Evolutionary conservation across 2,888 invertebrate genomes (phyloP), one percentile per base, ranked within the genome.

Genomic region (Ephialtes manifestator): DNA sequence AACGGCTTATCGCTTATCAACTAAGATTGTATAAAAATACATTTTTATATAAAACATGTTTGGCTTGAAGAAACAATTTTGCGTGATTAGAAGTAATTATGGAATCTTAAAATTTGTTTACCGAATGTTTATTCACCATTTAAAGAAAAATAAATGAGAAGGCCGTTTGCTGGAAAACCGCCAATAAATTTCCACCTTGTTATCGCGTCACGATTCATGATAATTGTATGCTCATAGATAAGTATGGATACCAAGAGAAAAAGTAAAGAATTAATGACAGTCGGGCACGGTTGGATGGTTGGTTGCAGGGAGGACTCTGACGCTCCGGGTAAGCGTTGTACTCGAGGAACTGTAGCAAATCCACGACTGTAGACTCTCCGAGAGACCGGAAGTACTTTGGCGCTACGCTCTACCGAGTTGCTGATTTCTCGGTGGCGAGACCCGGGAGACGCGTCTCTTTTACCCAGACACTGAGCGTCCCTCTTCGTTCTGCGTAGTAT

Each of bases 341-440:
- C 83, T 74, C 79, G 46, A 20, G 18, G 55, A 86, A 85, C 78
- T 81, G 68, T 78, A 81, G 67, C 83, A 60, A 58, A 48, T 48
- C 67, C 24, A 68, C 58, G 46, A 71, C 63, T 68, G 63, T 74
- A 83, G 43, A 74, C 70, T 79, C 68, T 60, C 20, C 76, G 53
- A 86, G 81, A 81, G 81, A 86, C 81, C 86, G 86, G 84, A 85
- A 82, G 75, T 85, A 75, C 48, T 65, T 74, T 70, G 53, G 48
- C 58, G 78, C 51, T 70, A 85, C 85, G 85, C 75, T 85, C 85
- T 82, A 65, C 74, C 82, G 85, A 85, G 77, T 82, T 60, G 82
- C 70, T 82, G 78, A 85, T 85, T 85, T 84, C 85, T 79, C 78
- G 78, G 82, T 82, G 78, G 72, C 58, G 70, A 81, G 58, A 76